phyloP scores from a whole-genome alignment of 2,888 invertebrate genomes.

The Ligdia adustata region DNA sequence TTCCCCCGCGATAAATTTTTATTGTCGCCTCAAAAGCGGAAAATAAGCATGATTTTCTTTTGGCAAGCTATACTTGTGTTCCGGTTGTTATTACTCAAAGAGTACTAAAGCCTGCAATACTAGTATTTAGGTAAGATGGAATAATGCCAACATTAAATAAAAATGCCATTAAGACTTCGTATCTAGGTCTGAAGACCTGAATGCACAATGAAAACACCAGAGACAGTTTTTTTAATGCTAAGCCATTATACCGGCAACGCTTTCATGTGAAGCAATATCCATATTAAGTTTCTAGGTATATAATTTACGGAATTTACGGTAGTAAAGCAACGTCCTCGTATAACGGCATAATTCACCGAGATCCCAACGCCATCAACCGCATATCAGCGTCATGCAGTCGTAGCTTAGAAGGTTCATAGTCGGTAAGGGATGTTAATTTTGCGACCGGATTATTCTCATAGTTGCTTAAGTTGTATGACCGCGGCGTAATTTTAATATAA shows the following conservation, averaged over 20 bases:
- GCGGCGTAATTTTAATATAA: slow-evolving; percentile 32
- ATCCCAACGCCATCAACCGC: slow-evolving; percentile 38
- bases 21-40: slow-evolving; percentile 36
- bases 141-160: slow-evolving; percentile 63
- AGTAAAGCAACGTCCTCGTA: slow-evolving; percentile 9
- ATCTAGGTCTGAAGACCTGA: slow-evolving; percentile 40
- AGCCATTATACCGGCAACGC: slow-evolving; percentile 31
- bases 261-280: slow-evolving; percentile 19
- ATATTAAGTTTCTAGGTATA: slow-evolving; percentile 11
- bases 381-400: slow-evolving; percentile 39
- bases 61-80: slow-evolving; percentile 48
- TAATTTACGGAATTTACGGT: slow-evolving; percentile 11
- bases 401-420: slow-evolving; percentile 33
- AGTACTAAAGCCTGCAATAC: slow-evolving; percentile 52
- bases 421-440: slow-evolving; percentile 37
- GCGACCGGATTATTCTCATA: slow-evolving; percentile 37
- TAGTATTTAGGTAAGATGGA: slow-evolving; percentile 65
- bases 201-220: slow-evolving; percentile 42
- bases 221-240: slow-evolving; percentile 37
- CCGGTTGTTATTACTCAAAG: slow-evolving; percentile 55
- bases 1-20: slow-evolving; percentile 37
- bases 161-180: slow-evolving; percentile 45
- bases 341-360: slow-evolving; percentile 35
- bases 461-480: slow-evolving; percentile 32
- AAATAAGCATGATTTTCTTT: slow-evolving; percentile 43